A percentile compares a stretch with the other conserved stretches of the same genome.
Conservation (phyloP, 2,888 invertebrate species). For the Gnatocerus cornutus region DNA sequence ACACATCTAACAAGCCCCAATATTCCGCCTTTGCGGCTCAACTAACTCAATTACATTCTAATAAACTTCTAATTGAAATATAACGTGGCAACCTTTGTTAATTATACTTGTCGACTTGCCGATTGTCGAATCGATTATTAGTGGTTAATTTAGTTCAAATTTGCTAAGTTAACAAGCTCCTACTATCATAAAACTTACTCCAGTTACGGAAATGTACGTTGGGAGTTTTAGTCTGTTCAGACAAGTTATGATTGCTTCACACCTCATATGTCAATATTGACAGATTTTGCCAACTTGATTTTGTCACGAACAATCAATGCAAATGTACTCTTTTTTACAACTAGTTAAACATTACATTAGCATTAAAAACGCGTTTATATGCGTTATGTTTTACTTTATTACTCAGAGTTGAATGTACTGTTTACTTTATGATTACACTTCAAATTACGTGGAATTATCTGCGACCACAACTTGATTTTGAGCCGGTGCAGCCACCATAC, state of each 20-base stretch:
- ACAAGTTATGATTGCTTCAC: no score
- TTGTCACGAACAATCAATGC: no score
- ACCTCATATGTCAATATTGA: no score
- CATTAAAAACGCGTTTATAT: neutral
- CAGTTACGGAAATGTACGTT: no score
- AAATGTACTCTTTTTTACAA: no score
- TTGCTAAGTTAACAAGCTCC: neutral
- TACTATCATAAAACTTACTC: no score
- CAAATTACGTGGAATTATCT: neutral
- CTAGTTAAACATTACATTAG: no score
- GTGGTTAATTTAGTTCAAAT: conserved; percentile 4
- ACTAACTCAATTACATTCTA: neutral
- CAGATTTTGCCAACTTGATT: no score
- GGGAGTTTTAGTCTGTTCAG: no score
- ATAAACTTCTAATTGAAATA: neutral
- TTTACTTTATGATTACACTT: conserved; percentile 1
- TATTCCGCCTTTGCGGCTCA: no score
- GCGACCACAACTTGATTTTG: neutral
- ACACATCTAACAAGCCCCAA: no score
- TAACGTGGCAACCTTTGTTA: conserved; percentile 2
- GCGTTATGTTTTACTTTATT: neutral
- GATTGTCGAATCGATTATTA: conserved; percentile 6
- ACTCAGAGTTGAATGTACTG: neutral
- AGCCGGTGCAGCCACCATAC: no score
- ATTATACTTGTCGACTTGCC: neutral